Evolutionary conservation across 1,140 invertebrate genomes (phyloP).

Genomic region (Cydia amplana): DNA sequence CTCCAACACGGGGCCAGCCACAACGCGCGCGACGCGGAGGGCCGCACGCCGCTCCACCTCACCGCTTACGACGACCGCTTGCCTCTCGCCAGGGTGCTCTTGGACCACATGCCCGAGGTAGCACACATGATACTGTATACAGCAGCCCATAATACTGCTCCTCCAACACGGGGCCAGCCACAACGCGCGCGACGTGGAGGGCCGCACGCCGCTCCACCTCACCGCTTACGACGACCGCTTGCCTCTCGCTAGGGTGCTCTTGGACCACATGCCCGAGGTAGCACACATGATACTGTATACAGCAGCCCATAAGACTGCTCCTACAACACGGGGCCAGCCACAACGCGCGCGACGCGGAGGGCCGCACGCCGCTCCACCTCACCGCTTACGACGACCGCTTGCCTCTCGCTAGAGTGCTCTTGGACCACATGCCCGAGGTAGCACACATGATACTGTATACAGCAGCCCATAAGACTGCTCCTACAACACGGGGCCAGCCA

Average conservation of each 20-base stretch:
- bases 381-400: too few relatives aligned
- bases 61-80: constrained; percentile 68
- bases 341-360: too few relatives aligned
- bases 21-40: constrained; percentile 77
- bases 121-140: too few relatives aligned
- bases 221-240: constrained; percentile 68
- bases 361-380: too few relatives aligned
- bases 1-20: constrained; percentile 77
- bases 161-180: constrained; percentile 77
- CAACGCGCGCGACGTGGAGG: constrained; percentile 77
- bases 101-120: background rate
- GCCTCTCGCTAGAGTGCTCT: too few relatives aligned
- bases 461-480: constrained; percentile 74
- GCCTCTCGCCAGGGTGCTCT: constrained; percentile 28
- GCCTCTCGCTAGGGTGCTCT: constrained; percentile 29
- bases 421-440: too few relatives aligned
- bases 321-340: constrained; percentile 68
- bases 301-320: constrained; percentile 65
- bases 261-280: background rate
- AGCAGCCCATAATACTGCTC: background rate
- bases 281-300: too few relatives aligned
- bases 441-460: too few relatives aligned
- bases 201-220: constrained; percentile 82
- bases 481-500: constrained; percentile 68
- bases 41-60: constrained; percentile 82